A percentile compares a stretch with the other conserved stretches of the same genome.
phyloP scores from a whole-genome alignment of 37 sponge, comb jelly and placozoan genomes.

The Dysidea cf. avara region DNA sequence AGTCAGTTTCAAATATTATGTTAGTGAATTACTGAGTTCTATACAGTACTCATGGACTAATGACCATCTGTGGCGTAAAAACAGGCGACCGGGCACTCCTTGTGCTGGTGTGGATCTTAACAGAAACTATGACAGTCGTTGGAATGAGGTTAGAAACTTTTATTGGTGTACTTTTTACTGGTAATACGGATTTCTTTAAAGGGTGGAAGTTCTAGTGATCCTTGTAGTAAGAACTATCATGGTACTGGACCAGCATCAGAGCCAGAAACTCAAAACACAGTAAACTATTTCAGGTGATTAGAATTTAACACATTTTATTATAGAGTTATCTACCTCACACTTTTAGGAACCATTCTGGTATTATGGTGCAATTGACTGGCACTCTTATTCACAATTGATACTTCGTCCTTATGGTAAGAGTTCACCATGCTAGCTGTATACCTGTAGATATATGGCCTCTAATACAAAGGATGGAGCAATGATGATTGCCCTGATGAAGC shows the following conservation, averaged over 20 bases:
- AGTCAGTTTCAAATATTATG: conserved; percentile 6
- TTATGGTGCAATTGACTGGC: conserved; percentile 82
- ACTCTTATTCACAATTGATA: conserved; percentile 75
- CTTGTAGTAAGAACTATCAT: conserved; percentile 74
- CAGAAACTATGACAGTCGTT: conserved; percentile 72
- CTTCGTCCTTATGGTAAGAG: conserved; percentile 65
- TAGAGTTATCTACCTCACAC: background rate
- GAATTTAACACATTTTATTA: background rate
- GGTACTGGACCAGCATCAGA: conserved; percentile 69
- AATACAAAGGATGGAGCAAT: conserved; percentile 40
- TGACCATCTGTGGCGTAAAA: conserved; percentile 80
- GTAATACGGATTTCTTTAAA: no score
- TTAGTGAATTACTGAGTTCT: background rate
- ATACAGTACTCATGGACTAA: conserved; percentile 67
- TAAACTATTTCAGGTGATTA: conserved; percentile 56
- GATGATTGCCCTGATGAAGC: conserved; percentile 57
- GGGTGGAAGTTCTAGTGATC: conserved; percentile 63
- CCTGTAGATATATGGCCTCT: background rate
- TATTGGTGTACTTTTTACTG: background rate
- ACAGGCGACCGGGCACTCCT: conserved; percentile 18
- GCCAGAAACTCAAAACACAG: conserved; percentile 59
- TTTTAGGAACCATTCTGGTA: conserved; percentile 15
- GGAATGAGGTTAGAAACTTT: conserved; percentile 59
- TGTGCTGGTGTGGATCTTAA: conserved; percentile 86
- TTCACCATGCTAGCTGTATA: no score